Evolutionary conservation across 1,140 invertebrate genomes (phyloP).

Genomic region (Trialeurodes vaporariorum): DNA sequence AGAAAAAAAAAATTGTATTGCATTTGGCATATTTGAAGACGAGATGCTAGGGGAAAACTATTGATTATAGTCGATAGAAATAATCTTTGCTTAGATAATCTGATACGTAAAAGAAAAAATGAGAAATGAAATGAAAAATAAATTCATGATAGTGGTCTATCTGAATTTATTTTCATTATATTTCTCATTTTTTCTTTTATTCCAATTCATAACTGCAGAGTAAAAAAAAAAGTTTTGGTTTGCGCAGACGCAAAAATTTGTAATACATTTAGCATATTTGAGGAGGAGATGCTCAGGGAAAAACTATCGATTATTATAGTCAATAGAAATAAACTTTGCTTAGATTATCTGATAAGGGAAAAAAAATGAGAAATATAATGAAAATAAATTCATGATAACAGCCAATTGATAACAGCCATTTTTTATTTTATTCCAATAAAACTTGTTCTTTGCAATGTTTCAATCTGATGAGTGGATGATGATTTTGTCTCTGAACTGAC

Average conservation of each 20-base stretch:
- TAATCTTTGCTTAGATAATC: neutral
- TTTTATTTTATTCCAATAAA: no score
- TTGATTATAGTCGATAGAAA: neutral
- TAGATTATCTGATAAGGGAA: neutral
- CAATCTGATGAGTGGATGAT: no score
- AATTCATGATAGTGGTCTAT: neutral
- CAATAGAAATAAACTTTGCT: neutral
- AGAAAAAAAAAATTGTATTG: neutral
- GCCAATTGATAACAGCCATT: no score
- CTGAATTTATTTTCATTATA: neutral
- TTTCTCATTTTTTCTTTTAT: neutral
- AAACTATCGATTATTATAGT: neutral
- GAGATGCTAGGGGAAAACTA: neutral
- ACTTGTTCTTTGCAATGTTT: no score
- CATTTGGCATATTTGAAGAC: neutral
- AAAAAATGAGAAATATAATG: neutral
- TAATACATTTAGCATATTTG: no score
- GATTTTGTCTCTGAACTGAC: no score
- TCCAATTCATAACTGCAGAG: neutral
- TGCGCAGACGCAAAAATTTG: no score
- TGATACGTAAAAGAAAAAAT: neutral
- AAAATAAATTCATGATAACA: neutral
- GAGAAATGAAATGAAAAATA: neutral
- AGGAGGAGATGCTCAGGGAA: neutral
- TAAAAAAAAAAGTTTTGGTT: no score